Base-by-base conservation (phyloP, 2,888 invertebrate genomes). In the Lasioglossum zephyrum region DNA sequence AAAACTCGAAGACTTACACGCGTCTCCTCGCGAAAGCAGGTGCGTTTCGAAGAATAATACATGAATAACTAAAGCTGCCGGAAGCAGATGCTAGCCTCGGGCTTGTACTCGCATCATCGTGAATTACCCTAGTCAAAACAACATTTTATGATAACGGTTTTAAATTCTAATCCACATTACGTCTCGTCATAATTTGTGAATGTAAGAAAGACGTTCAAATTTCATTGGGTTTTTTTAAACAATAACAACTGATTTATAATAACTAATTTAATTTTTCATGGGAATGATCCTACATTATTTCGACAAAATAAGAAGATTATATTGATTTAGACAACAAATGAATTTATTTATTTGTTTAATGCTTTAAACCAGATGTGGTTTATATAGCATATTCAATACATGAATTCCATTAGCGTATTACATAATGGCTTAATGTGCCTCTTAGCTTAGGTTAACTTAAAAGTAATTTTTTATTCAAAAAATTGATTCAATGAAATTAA, bases 1-100 rank as follows among this genome's bases (percentile, higher is more conserved):
- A 60, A 60, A 74, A 73, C 26, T 26, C 72, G 53, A 73, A 72
- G 76, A 36, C 60, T 36, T 8, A 76, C 26, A 73, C 76, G 60
- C 70, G 60, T 53, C 18, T 18, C 16, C 36, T 11, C 76, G 72
- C 72, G 63, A 44, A 22, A 22, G 22, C 70, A 39, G 39, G 4
- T 41, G 41, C 31, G 47, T 49, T 49, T 49, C 49, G 31, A 31
- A 31, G 73, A 73, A 73, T 44, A 31, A 47, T 47, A 31, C 47
- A 31, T 73, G 73, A 44, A 73, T 47, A 73, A 73, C 18, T 31
- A 73, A 31, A 31, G 31, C 73, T 26, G 26, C 16, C 5, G 4
- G 70, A 22, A 11, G n/a, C 41, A 22, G 22, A 4, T 4, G n/a
- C 9, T 22, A n/a, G 9, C 53, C 41, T n/a, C 36, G 41, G 11